Conservation (phyloP, 2,113 vertebrate genomes). For the Scartelaos histophorus region DNA sequence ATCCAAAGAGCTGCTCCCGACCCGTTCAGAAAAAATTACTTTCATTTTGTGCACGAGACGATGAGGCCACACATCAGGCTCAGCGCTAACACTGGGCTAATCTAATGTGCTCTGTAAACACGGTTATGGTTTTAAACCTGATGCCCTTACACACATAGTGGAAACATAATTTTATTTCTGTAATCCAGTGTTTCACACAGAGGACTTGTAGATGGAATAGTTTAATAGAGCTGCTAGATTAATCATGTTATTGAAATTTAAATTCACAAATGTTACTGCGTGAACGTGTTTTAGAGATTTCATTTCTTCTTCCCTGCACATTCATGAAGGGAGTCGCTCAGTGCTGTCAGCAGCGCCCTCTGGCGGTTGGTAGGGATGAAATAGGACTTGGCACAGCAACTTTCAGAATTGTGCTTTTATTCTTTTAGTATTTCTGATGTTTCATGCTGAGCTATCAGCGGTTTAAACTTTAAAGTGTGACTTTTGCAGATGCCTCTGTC, state of each 20-base stretch:
- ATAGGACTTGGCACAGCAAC: background rate
- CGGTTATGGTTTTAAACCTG: slow-evolving; percentile 13
- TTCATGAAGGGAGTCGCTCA: too few species aligned
- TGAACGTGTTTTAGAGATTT: too few species aligned
- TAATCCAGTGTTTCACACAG: slow-evolving; percentile 40
- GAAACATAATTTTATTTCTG: slow-evolving; percentile 23
- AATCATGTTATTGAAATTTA: too few species aligned
- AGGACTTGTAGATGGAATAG: slow-evolving; percentile 24
- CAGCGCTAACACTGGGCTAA: slow-evolving; percentile 5
- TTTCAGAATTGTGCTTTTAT: background rate
- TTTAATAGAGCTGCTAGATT: too few species aligned
- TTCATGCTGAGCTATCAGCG: background rate
- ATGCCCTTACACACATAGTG: background rate
- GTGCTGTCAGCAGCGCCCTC: too few species aligned
- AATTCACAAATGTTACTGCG: too few species aligned
- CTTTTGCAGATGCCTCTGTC: background rate
- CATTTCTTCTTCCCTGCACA: too few species aligned
- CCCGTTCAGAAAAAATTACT: background rate
- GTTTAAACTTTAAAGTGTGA: background rate
- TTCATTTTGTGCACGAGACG: background rate
- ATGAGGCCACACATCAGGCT: background rate
- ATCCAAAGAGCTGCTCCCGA: background rate
- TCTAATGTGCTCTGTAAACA: slow-evolving; percentile 4
- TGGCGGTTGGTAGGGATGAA: too few species aligned
- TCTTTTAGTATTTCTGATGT: background rate